Evolutionary conservation across 2,888 invertebrate species (phyloP).

Genomic region (Magallana nippona): DNA sequence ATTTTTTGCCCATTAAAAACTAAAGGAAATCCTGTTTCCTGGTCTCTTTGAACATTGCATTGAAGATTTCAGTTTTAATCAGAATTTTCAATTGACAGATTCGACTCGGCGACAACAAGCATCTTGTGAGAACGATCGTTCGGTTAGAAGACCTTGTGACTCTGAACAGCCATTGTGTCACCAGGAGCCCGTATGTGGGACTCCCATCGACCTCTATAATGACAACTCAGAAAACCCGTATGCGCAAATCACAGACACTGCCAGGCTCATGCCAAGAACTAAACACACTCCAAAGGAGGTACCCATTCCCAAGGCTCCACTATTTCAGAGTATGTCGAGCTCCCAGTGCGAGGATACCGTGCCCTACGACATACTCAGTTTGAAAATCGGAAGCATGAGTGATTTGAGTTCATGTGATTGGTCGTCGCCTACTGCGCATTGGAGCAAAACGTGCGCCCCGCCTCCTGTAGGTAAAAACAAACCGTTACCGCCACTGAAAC

Average conservation of each 20-base stretch:
- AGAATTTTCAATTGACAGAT: not conserved
- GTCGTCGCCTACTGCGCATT: not conserved
- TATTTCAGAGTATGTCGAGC: not conserved
- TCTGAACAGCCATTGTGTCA: not conserved
- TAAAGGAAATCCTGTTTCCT: too few species aligned
- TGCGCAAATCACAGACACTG: slow-evolving; percentile 1
- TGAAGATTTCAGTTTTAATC: too few species aligned
- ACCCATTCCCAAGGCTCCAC: not conserved
- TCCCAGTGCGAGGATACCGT: not conserved
- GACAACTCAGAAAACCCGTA: slow-evolving; percentile 1
- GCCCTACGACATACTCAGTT: not conserved
- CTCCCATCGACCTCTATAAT: not conserved
- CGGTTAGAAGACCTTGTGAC: not conserved
- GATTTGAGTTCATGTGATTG: not conserved
- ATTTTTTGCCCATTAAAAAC: too few species aligned
- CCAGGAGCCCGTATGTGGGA: not conserved
- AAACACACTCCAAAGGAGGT: not conserved
- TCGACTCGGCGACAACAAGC: not conserved
- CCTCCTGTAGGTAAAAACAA: not conserved
- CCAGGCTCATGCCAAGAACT: slow-evolving; percentile 5
- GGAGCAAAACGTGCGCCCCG: not conserved
- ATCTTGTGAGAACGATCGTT: not conserved
- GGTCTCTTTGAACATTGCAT: too few species aligned
- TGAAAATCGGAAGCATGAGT: not conserved
- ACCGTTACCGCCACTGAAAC: not conserved